Evolutionary conservation across 2,888 invertebrate species (phyloP).

Genomic region (Synergus umbraculus): DNA sequence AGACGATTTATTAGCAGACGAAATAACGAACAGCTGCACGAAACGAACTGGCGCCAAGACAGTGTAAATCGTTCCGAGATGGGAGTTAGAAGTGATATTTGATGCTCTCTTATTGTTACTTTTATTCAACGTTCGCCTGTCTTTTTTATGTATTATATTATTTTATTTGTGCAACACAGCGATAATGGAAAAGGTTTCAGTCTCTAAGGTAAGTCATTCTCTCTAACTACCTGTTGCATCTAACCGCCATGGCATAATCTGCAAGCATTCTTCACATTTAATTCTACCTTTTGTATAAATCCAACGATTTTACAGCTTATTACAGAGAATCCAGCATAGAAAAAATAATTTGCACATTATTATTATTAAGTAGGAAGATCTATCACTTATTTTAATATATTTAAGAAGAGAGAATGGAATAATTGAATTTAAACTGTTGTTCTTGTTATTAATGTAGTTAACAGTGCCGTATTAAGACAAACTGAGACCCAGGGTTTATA

Average conservation of each 20-base stretch:
- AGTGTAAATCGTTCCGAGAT: neutral
- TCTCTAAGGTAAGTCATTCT: slow-evolving; percentile 69
- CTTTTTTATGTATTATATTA: slow-evolving; percentile 1
- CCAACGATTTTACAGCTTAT: no score
- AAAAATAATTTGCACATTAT: no score
- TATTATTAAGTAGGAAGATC: no score
- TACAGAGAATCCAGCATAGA: no score
- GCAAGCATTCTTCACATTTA: slow-evolving; percentile 40
- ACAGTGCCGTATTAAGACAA: no score
- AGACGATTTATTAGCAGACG: slow-evolving; percentile 13
- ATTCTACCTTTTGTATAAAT: neutral
- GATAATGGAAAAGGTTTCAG: slow-evolving; percentile 71
- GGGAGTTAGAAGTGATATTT: neutral
- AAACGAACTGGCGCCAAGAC: slow-evolving; percentile 14
- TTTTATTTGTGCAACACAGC: slow-evolving; percentile 2
- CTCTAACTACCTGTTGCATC: slow-evolving; percentile 68
- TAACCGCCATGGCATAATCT: slow-evolving; percentile 40
- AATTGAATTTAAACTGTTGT: no score
- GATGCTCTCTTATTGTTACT: slow-evolving; percentile 15
- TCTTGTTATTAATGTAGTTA: no score
- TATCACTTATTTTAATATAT: no score
- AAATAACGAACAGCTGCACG: neutral
- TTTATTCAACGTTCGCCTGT: neutral
- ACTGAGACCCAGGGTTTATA: no score
- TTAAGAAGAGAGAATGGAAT: no score